Base-by-base conservation (phyloP, 1,140 invertebrate genomes). In the Drosophila watanabei region DNA sequence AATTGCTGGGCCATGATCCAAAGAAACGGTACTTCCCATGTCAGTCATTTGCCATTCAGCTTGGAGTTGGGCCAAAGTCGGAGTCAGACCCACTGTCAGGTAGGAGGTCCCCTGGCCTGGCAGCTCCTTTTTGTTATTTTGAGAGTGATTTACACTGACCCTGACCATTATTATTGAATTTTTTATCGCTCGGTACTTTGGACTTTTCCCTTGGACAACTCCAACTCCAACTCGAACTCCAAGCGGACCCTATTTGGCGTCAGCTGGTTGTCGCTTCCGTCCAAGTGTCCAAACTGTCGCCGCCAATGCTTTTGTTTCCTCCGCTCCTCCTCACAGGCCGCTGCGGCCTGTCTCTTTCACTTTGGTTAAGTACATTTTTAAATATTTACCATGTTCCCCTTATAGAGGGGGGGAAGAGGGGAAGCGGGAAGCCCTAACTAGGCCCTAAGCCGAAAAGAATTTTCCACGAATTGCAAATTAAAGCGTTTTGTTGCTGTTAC, bases 401-500 rank as follows among this genome's bases (percentile, higher is more conserved):
- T 64, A 72, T 54, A 63, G 28, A 37, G 28, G 11, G 24, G 11
- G 32, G 18, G 33, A 24, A 24, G 2, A 41, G 57, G 37, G 30
- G 5, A 28, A 0, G 24, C 24, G 24, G 13, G 10, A 35, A 57
- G 30, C 37, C 72, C 73, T 87, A 87, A 83, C 76, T 83, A 72
- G 68, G 64, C 63, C 75, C 72, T 66, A 41, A 64, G 60, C 61
- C 57, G 41, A 35, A 61, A 76, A 85, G 79, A 88, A 88, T 90
- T 86, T 90, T 90, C 79, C 86, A 90, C 86, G 86, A 90, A 90
- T 82, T 80, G 86, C 86, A 90, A 90, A 90, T 90, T 90, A 90
- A 89, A 89, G 86, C 82, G 82, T 71, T 78, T 80, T 51, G 39
- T 46, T 59, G 62, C 62, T 68, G 39, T 83, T 52, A 51, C 61